Evolutionary conservation across 2,797 vertebrate species (phyloP).

Genomic region (Eospalax fontanierii): DNA sequence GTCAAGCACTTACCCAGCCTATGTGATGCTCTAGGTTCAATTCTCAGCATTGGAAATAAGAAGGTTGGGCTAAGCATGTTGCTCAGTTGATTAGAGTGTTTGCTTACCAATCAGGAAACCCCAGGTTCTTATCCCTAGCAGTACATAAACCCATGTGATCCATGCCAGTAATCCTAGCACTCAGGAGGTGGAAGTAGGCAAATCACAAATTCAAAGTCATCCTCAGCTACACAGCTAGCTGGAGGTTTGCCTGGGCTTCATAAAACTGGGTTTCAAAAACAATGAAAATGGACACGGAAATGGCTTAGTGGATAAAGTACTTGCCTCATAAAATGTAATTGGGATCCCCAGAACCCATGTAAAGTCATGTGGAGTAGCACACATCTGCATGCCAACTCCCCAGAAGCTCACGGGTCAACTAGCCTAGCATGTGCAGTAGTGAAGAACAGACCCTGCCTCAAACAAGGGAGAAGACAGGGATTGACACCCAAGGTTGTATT

Average conservation of each 20-base stretch:
- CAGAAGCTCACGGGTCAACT: background rate
- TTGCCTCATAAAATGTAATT: background rate
- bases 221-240: background rate
- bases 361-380: background rate
- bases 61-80: background rate
- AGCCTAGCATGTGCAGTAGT: background rate
- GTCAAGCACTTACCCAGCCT: background rate
- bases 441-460: background rate
- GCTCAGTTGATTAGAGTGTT: background rate
- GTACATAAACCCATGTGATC: background rate
- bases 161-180: background rate
- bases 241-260: background rate
- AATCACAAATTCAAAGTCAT: background rate
- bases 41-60: background rate
- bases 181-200: background rate
- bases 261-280: background rate
- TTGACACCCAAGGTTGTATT: background rate
- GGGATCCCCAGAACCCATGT: background rate
- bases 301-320: background rate
- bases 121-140: background rate
- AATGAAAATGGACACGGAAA: background rate
- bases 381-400: background rate
- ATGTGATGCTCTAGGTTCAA: background rate
- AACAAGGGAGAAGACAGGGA: background rate
- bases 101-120: background rate